Percentiles rank a stretch among this genome's conserved stretches.
Conservation (phyloP, 2,797 vertebrate genomes). For the Novumbra hubbsi region DNA sequence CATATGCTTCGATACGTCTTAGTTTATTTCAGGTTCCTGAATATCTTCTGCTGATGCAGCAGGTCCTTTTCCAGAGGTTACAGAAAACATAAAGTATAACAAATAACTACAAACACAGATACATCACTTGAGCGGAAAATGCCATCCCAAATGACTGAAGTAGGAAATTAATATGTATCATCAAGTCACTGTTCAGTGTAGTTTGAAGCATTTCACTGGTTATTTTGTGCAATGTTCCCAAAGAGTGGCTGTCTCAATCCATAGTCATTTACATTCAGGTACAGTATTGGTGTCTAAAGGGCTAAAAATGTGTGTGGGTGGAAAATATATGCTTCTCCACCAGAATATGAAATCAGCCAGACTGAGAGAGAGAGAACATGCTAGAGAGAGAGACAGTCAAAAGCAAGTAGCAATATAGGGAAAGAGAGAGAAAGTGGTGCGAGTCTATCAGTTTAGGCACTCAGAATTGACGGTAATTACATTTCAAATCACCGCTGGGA, state of each 20-base stretch:
- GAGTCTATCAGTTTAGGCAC: constrained; percentile 64
- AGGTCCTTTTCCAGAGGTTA: too few species aligned
- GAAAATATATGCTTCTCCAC: constrained; percentile 63
- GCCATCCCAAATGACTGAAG: background rate
- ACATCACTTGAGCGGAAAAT: too few species aligned
- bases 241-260: constrained; percentile 41
- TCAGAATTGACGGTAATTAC: constrained; percentile 70
- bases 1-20: too few species aligned
- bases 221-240: constrained; percentile 46
- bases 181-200: background rate
- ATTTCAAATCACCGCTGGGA: constrained; percentile 68
- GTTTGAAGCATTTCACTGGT: constrained; percentile 10
- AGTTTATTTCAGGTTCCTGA: too few species aligned
- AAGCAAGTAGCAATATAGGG: constrained; percentile 6
- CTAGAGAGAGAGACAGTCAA: background rate
- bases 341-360: constrained; percentile 53
- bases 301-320: constrained; percentile 61
- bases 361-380: background rate
- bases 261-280: constrained; percentile 70
- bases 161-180: background rate
- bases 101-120: too few species aligned
- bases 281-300: constrained; percentile 62
- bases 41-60: too few species aligned
- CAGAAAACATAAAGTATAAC: too few species aligned
- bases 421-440: constrained; percentile 43